Percentiles rank a stretch among this genome's conserved stretches.
Conservation (phyloP, 2,888 invertebrate genomes). For the Polyploca ridens region DNA sequence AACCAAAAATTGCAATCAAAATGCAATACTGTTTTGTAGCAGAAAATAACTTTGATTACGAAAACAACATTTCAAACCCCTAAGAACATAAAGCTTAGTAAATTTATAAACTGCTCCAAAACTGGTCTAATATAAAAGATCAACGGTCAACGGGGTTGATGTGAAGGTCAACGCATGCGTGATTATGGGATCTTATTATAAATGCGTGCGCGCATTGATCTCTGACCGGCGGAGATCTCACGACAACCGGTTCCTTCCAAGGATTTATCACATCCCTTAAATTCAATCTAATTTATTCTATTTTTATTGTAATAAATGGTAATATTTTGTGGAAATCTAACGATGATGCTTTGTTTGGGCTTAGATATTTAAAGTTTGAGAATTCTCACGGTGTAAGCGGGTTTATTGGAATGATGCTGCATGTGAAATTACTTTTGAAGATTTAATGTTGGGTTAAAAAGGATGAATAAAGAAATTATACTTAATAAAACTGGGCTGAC, state of each 20-base stretch:
- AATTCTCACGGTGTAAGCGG: neutral
- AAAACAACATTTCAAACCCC: no score
- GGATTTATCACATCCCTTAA: conserved; percentile 50
- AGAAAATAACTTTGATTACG: no score
- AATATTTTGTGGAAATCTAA: conserved; percentile 53
- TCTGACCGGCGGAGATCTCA: conserved; percentile 64
- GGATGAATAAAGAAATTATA: neutral
- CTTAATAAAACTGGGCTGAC: neutral
- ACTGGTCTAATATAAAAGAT: conserved; percentile 50
- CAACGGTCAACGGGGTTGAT: conserved; percentile 69
- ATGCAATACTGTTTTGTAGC: no score
- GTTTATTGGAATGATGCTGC: neutral
- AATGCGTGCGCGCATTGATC: conserved; percentile 48
- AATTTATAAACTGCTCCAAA: conserved; percentile 1
- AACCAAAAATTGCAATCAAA: no score
- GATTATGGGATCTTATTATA: conserved; percentile 61
- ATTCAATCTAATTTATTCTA: conserved; percentile 57
- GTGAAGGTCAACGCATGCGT: conserved; percentile 65
- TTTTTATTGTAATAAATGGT: conserved; percentile 63
- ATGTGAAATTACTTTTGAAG: neutral
- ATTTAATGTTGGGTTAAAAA: neutral
- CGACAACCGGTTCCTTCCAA: conserved; percentile 57
- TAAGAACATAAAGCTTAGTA: no score
- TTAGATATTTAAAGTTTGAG: neutral
- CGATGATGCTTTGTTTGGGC: conserved; percentile 40